A percentile compares a stretch with the other conserved stretches of the same genome.
Conservation (phyloP, 2,113 vertebrate species). For the Cyrtonyx montezumae region DNA sequence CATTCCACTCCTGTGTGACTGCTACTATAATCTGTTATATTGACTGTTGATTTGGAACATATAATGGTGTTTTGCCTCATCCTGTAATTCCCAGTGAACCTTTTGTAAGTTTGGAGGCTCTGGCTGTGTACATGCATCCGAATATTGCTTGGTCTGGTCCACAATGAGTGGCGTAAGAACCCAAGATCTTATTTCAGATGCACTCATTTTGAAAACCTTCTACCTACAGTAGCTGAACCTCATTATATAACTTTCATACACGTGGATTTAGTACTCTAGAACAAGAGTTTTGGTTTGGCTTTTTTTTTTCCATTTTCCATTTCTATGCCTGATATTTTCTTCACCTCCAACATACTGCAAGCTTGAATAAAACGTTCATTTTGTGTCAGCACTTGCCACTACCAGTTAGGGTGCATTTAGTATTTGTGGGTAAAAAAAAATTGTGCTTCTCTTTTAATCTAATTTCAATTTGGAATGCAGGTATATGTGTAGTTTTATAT, state of each 20-base stretch:
- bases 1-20: background rate
- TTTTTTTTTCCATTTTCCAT: accelerated
- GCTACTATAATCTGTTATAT: background rate
- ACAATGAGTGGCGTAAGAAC: background rate
- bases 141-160: background rate
- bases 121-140: background rate
- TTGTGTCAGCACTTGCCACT: background rate
- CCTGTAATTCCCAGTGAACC: background rate
- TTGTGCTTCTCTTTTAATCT: background rate
- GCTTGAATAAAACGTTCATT: background rate
- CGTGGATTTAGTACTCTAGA: background rate
- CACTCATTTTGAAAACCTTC: background rate
- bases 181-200: background rate
- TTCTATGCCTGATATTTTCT: background rate
- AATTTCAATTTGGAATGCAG: background rate
- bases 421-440: background rate
- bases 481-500: background rate
- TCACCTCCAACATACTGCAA: background rate
- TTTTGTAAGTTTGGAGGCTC: background rate
- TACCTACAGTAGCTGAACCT: background rate
- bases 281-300: background rate
- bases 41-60: background rate
- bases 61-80: background rate
- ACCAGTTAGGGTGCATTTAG: background rate
- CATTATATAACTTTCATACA: background rate